Percentiles rank a stretch among this genome's conserved stretches.
Evolutionary conservation across 2,888 invertebrate genomes (phyloP).

Genomic region (Drosophila cognata): DNA sequence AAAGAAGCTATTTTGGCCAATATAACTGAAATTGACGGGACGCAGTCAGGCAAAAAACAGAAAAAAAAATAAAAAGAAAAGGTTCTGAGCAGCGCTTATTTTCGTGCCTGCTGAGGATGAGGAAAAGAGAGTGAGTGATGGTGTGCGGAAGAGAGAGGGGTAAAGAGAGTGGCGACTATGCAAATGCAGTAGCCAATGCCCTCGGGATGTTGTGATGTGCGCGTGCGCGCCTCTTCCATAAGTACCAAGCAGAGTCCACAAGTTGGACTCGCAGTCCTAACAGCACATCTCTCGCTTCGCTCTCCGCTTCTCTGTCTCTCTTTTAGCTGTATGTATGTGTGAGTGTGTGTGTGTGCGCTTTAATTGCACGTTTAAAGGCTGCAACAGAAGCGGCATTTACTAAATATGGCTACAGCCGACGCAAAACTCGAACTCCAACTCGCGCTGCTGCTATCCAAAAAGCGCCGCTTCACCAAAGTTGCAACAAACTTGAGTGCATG

Average conservation of each 20-base stretch:
- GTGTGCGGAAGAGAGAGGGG: background rate
- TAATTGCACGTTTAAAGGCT: slow-evolving; percentile 80
- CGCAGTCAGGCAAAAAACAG: slow-evolving; percentile 40
- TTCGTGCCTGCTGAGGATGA: slow-evolving; percentile 15
- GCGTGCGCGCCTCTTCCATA: slow-evolving; percentile 59
- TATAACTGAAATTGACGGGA: slow-evolving; percentile 71
- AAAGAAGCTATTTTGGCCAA: slow-evolving; percentile 66
- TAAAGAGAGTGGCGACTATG: slow-evolving; percentile 71
- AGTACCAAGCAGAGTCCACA: slow-evolving; percentile 10
- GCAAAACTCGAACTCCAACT: slow-evolving; percentile 25
- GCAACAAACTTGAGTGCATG: slow-evolving; percentile 62
- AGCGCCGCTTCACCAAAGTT: slow-evolving; percentile 36
- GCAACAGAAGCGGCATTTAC: slow-evolving; percentile 80
- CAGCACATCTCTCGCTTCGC: slow-evolving; percentile 32
- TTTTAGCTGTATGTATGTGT: slow-evolving; percentile 19
- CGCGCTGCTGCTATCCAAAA: slow-evolving; percentile 21
- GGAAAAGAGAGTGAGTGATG: slow-evolving; percentile 1
- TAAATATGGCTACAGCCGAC: slow-evolving; percentile 73
- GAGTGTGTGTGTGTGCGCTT: slow-evolving; percentile 64
- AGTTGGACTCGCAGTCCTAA: slow-evolving; percentile 41
- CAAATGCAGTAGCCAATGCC: slow-evolving; percentile 84
- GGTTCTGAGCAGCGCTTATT: slow-evolving; percentile 38
- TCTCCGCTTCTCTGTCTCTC: background rate
- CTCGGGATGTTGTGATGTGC: slow-evolving; percentile 83
- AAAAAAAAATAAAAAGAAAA: slow-evolving; percentile 21